These are phyloP conservation scores for Sinelater perroti DNA, from an alignment of 2,888 invertebrate species.

Conservation along the genomic window DNA sequence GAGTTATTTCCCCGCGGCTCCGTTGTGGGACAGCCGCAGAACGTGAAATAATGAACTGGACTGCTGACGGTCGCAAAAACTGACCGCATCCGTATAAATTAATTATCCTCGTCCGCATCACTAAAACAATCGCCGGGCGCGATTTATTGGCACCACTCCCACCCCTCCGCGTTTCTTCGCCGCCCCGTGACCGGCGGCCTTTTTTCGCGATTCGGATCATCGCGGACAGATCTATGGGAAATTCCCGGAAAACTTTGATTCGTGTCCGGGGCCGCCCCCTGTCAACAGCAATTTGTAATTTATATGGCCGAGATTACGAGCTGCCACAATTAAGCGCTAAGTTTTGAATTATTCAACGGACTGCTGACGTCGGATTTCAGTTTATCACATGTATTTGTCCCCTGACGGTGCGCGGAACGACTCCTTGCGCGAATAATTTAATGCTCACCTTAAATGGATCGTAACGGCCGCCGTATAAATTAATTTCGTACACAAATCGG, in stretches of 20 bases:
- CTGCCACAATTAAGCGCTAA: constrained; percentile 40
- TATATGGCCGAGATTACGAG: constrained; percentile 39
- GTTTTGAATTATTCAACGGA: constrained; percentile 36
- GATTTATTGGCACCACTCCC: constrained; percentile 29
- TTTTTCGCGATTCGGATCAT: too few relatives aligned
- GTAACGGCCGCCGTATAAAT: constrained; percentile 27
- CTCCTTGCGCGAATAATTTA: constrained; percentile 35
- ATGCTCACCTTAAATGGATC: constrained; percentile 31
- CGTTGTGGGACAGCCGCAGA: constrained; percentile 21
- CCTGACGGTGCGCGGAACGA: constrained; percentile 28
- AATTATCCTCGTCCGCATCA: constrained; percentile 32
- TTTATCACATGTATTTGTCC: constrained; percentile 37
- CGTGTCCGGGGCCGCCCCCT: constrained; percentile 12
- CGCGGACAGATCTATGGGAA: too few relatives aligned
- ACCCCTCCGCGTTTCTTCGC: too few relatives aligned
- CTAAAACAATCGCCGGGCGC: constrained; percentile 28
- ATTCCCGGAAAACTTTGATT: too few relatives aligned
- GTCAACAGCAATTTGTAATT: constrained; percentile 40
- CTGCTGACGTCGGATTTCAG: constrained; percentile 33
- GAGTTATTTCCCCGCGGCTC: constrained; percentile 31
- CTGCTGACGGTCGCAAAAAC: constrained; percentile 29
- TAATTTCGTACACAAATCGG: constrained; percentile 22
- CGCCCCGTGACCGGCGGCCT: too few relatives aligned
- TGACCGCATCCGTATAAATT: constrained; percentile 34
- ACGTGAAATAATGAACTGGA: constrained; percentile 34